Conservation (phyloP, 2,113 vertebrate genomes). For the Peromyscus leucopus region DNA sequence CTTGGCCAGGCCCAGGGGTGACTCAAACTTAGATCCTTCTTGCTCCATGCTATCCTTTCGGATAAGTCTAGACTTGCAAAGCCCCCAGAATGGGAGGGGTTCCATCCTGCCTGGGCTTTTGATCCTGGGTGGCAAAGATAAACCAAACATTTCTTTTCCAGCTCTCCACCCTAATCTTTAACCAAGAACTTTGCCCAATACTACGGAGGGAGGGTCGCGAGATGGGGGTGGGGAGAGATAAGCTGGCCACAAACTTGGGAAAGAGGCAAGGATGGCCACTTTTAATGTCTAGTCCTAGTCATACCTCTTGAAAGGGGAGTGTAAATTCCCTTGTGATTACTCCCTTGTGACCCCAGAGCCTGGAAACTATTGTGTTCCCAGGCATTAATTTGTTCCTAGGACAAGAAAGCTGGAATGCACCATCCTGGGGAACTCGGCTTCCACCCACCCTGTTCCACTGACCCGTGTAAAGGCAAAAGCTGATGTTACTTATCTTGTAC, state of each 20-base stretch:
- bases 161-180: background rate
- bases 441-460: background rate
- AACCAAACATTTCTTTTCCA: background rate
- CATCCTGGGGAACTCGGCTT: background rate
- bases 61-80: slow-evolving; percentile 68
- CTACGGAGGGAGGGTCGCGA: background rate
- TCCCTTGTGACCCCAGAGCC: slow-evolving; percentile 1
- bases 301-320: background rate
- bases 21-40: slow-evolving; percentile 62
- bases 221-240: too few species aligned
- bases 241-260: background rate
- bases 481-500: background rate
- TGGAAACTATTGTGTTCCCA: slow-evolving; percentile 12
- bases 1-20: slow-evolving; percentile 12
- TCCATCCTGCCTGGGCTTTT: slow-evolving; percentile 23
- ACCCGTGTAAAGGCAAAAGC: background rate
- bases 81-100: background rate
- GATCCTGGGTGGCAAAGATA: slow-evolving; percentile 13
- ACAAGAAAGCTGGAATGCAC: background rate
- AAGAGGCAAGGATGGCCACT: background rate
- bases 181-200: background rate
- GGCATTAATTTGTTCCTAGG: background rate
- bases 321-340: background rate
- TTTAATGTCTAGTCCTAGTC: background rate
- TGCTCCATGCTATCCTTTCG: background rate